Conservation (phyloP, 2,797 vertebrate species). For the Alca torda region DNA sequence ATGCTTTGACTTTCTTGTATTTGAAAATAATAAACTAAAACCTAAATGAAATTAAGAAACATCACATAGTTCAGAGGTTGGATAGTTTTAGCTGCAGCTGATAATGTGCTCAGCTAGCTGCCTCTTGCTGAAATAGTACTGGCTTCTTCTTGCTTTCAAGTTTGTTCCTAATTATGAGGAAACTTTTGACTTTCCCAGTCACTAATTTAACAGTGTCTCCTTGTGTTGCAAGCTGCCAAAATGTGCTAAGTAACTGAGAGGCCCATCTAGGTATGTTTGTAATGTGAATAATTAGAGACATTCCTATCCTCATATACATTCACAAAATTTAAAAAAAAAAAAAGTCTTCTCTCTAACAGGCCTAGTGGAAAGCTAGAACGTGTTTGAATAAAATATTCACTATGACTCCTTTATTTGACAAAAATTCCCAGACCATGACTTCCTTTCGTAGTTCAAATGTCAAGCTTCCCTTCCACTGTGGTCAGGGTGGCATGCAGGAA, state of each 20-base stretch:
- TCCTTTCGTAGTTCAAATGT: conserved; percentile 64
- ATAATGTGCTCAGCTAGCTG: neutral
- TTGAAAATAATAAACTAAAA: neutral
- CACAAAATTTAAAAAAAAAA: neutral
- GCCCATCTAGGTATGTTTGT: neutral
- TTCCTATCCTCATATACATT: neutral
- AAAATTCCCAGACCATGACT: conserved; percentile 54
- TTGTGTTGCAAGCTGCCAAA: neutral
- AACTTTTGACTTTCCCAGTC: neutral
- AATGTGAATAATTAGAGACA: neutral
- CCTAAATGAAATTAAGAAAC: neutral
- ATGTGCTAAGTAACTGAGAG: neutral
- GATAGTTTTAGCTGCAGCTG: neutral
- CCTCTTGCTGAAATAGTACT: neutral
- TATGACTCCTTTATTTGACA: conserved; percentile 50
- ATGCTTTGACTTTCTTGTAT: neutral
- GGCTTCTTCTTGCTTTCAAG: neutral
- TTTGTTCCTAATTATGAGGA: neutral
- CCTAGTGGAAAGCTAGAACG: neutral
- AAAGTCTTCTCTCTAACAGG: neutral
- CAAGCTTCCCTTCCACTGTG: conserved; percentile 37
- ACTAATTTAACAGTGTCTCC: neutral
- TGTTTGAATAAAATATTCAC: conserved; percentile 44
- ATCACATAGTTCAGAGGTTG: neutral
- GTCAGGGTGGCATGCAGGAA: conserved; percentile 48